Conservation (phyloP, 30 jellyfish, hydroid and myxozoan genomes). For the Rhopilema esculentum region DNA sequence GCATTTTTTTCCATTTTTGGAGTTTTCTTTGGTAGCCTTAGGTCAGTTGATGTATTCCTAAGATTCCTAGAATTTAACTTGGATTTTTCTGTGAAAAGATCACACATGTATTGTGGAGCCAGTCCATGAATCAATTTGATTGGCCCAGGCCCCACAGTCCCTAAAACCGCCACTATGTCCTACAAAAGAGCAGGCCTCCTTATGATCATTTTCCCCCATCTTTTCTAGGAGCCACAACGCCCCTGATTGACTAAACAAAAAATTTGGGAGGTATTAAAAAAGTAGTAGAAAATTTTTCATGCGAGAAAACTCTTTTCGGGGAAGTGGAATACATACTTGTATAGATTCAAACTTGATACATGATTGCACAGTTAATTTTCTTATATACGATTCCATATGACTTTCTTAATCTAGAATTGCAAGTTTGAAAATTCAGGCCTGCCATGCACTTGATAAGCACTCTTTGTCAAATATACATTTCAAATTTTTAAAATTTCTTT, state of each 20-base stretch:
- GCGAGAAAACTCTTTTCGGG: not conserved
- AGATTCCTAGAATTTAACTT: not conserved
- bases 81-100: not conserved
- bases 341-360: not conserved
- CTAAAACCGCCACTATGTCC: not conserved
- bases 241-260: not conserved
- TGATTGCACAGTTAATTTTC: not conserved
- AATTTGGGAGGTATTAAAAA: not conserved
- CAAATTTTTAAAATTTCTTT: not conserved
- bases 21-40: slow-evolving; percentile 32
- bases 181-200: not conserved
- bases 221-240: not conserved
- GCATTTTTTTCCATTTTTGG: slow-evolving; percentile 7
- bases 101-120: not conserved
- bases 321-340: not conserved
- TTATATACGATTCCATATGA: not conserved
- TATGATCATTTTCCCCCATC: not conserved
- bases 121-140: not conserved
- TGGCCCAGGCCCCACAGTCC: not conserved
- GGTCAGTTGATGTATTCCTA: slow-evolving; percentile 34
- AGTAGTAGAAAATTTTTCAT: not conserved
- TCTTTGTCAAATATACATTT: not conserved
- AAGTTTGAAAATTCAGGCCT: not conserved
- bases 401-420: not conserved
- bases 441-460: not conserved